These are phyloP conservation scores for Petrocephalus zakoni DNA, from an alignment of 2,113 vertebrate species.

Conservation along the genomic window DNA sequence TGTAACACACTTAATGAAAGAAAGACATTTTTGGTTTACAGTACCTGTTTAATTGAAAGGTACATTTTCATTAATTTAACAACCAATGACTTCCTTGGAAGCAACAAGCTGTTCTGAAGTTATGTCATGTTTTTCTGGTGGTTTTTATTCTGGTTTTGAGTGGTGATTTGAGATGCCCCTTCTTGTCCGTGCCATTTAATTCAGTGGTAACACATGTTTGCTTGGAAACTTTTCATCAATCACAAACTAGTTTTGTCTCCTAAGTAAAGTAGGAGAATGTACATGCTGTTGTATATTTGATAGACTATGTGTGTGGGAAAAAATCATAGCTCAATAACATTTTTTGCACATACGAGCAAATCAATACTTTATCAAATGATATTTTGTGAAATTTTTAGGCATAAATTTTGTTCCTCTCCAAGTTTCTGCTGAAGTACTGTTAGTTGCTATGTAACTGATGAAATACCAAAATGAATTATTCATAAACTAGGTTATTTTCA, in stretches of 20 bases:
- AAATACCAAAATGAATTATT: background rate
- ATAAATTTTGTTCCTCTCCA: background rate
- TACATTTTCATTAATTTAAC: background rate
- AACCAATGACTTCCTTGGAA: background rate
- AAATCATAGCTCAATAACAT: background rate
- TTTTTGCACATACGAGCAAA: background rate
- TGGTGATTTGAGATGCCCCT: background rate
- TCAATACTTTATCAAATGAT: background rate
- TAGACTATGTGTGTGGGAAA: background rate
- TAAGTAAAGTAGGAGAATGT: background rate
- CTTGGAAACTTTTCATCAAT: background rate
- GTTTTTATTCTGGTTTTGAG: background rate
- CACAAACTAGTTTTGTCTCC: background rate
- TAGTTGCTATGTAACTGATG: background rate
- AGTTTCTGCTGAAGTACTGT: background rate
- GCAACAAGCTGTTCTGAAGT: background rate
- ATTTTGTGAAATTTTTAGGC: background rate
- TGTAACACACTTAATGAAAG: background rate
- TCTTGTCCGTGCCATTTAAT: background rate
- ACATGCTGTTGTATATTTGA: background rate
- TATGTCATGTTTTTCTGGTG: background rate
- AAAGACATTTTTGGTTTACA: background rate
- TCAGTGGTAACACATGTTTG: background rate
- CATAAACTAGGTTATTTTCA: slow-evolving; percentile 1
- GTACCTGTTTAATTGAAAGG: too few relatives aligned